Evolutionary conservation across 2,797 vertebrate species (phyloP), one percentile per base, ranked within the genome.

Genomic region (Poecilia gillii): DNA sequence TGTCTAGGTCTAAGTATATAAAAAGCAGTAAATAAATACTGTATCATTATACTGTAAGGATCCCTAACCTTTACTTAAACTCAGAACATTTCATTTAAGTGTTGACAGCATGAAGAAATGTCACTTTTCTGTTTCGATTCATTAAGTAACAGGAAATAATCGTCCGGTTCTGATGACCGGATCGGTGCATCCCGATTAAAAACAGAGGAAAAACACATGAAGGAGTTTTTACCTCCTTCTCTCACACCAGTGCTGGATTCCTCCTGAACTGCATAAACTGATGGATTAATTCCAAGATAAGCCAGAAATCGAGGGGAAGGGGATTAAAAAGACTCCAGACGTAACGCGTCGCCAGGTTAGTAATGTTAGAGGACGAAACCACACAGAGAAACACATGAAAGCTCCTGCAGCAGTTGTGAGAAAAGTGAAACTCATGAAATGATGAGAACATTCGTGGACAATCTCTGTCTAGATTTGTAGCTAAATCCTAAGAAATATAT

Each of bases 371-470:
- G 81, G 90, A 94, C 80, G 92, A 89, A 89, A 91, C 93, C 90
- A 94, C 85, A 91, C 47, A 16, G 81, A 86, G 8, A 51, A 86
- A 94, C 90, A 94, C 92, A 94, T 82, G 84, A 31, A 90, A 90
- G 91, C 91, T 78, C 90, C 85, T 85, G 90, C 85, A 83, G 89
- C 90, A 87, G 90, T 91, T 93, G 90, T 92, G 82, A 89, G 92
- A 93, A 93, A 92, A 94, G 92, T 93, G 94, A 94, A 94, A 94
- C 91, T 84, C 91, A 93, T 92, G 93, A 86, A 88, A 89, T 88
- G 89, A 90, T 94, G 93, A 94, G 88, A 93, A 95, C 95, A 96
- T 95, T 96, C 92, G 92, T 87, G 90, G 89, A 93, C 92, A 91
- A 93, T 88, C 93, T 94, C 86, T 81, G 87, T 90, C 86, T 90